Evolutionary conservation across 2,797 vertebrate species (phyloP), one percentile per base, ranked within the genome.

Genomic region (Sebastiscus tertius): DNA sequence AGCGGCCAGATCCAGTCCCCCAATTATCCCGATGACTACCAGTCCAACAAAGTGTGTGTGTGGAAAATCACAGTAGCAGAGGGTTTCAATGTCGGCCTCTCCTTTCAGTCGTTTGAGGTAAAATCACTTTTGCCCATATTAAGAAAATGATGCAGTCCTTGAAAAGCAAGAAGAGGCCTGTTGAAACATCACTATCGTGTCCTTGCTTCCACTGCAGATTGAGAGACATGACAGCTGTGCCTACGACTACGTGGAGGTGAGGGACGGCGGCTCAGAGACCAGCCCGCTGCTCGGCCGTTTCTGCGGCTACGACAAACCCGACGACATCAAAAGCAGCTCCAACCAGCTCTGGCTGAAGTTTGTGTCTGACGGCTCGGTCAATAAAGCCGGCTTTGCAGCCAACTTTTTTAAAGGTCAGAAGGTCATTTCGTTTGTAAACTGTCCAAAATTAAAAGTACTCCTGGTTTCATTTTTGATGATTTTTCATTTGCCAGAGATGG

Each of bases 41-140:
- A 96, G 87, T 97, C 98, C 90, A 98, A 97, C 94, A 99, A 99
- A 92, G 93, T 96, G 75, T 99, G 98, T 22, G 92, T 98, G 81
- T 99, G 98, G 98, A 96, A 96, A 88, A 96, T 99, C 91, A 96
- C 96, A 0, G 98, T 99, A 27, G 95, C 96, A 0, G 96, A 98
- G 60, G 97, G 97, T 8, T 99, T 96, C 92, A 92, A 97, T 0
- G 98, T 99, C 34, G 98, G 97, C 69, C 91, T 99, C 83, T 96
- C 96, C 31, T 99, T 99, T 94, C 97, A 98, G 94, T 98, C 98
- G 4, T 99, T 99, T 60, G 98, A 99, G 97, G 98, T 99, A 91
- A 88, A 72, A 13, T 52, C 24, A 18, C 16, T 59, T 26, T 24
- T 20, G 6, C 13, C 29, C 3, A 46, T 46, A 18, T 46, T 18